These are phyloP conservation scores for Chiroxiphia lanceolata DNA, from an alignment of 2,797 vertebrate genomes.

Conservation along the genomic window DNA sequence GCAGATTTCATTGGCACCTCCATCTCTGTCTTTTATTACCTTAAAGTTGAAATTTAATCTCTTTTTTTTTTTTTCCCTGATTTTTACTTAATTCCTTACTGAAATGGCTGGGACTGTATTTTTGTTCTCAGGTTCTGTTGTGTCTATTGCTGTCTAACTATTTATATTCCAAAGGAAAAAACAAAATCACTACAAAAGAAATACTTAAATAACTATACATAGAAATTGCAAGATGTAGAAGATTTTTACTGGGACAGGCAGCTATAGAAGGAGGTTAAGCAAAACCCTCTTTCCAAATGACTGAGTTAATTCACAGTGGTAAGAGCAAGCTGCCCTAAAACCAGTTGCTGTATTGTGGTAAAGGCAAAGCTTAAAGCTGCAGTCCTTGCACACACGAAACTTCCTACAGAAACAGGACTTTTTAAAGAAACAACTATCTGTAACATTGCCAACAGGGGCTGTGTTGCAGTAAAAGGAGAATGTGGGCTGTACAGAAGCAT, in stretches of 20 bases:
- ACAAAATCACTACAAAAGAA: neutral
- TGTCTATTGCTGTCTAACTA: neutral
- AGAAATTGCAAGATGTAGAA: neutral
- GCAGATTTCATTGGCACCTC: constrained; percentile 55
- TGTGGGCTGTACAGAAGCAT: neutral
- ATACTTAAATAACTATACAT: neutral
- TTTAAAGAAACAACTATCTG: neutral
- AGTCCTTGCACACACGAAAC: neutral
- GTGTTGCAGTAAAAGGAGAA: neutral
- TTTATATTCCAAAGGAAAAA: neutral
- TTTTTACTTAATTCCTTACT: constrained; percentile 40
- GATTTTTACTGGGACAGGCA: neutral
- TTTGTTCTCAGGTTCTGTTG: neutral
- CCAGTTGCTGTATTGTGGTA: neutral
- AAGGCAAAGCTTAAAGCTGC: neutral
- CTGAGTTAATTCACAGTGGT: neutral
- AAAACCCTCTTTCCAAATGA: neutral
- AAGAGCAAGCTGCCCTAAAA: neutral
- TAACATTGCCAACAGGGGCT: neutral
- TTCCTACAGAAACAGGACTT: neutral
- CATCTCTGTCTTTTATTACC: constrained; percentile 60
- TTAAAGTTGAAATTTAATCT: constrained; percentile 63
- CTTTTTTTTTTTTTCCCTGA: neutral
- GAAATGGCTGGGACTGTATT: neutral
- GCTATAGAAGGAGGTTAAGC: neutral